phyloP scores from a whole-genome alignment of 2,113 vertebrate genomes.

The Hylia prasina region DNA sequence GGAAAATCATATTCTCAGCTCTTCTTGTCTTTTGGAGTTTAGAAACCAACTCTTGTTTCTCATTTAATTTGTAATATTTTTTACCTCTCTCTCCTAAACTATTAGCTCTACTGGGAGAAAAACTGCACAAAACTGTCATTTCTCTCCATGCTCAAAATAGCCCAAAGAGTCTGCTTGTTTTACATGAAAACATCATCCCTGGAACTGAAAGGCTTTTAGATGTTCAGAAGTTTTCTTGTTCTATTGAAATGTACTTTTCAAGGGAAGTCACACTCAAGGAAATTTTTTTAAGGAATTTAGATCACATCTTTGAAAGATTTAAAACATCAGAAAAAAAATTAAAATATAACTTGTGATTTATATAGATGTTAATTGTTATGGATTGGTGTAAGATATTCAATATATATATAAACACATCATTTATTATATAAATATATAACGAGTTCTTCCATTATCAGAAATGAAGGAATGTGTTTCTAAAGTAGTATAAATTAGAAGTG shows the following conservation, averaged over 20 bases:
- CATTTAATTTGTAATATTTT: neutral
- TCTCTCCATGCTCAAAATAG: neutral
- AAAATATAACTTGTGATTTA: neutral
- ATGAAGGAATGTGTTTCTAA: neutral
- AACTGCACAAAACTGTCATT: accelerated
- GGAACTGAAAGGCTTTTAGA: neutral
- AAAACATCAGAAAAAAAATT: neutral
- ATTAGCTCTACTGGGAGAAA: neutral
- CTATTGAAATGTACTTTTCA: neutral
- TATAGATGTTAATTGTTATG: neutral
- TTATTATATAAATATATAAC: neutral
- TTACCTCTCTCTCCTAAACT: neutral
- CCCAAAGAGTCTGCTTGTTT: neutral
- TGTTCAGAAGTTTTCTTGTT: neutral
- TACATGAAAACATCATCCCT: neutral
- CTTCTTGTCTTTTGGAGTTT: neutral
- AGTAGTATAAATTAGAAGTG: neutral
- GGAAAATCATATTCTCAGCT: neutral
- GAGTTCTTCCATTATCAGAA: neutral
- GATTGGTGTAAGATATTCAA: neutral
- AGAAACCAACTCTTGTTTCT: neutral
- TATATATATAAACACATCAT: accelerated
- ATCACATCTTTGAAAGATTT: neutral
- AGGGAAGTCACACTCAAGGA: neutral
- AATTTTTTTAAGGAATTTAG: neutral